phyloP scores from a whole-genome alignment of 1,140 invertebrate genomes.

The Heliothis virescens region DNA sequence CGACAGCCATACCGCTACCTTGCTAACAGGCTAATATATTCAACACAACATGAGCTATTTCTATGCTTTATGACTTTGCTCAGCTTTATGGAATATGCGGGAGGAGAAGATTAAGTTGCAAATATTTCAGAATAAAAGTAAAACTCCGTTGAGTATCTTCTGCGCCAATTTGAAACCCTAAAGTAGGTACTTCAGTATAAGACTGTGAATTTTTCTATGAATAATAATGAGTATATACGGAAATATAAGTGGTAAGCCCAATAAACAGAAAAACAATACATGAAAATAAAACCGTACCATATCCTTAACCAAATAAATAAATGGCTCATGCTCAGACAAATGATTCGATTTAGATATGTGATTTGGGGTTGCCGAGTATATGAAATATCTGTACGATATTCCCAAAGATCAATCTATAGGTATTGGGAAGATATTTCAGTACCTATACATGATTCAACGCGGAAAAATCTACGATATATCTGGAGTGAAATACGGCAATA shows the following conservation, averaged over 20 bases:
- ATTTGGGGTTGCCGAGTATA: conserved; percentile 6
- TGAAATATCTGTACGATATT: conserved; percentile 19
- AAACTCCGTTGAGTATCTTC: no score
- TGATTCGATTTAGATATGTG: background rate
- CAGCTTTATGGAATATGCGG: no score
- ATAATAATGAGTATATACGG: no score
- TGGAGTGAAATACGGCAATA: conserved; percentile 9
- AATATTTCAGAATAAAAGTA: no score
- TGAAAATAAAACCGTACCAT: background rate
- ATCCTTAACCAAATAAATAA: background rate
- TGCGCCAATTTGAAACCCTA: background rate
- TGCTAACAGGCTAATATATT: no score
- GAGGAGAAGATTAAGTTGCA: no score
- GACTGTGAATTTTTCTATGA: no score
- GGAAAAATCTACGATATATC: conserved; percentile 12
- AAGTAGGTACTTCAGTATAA: no score
- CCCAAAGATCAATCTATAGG: background rate
- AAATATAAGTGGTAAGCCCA: background rate
- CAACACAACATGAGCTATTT: no score
- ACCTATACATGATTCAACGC: conserved; percentile 19
- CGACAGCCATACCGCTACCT: no score
- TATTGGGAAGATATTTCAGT: conserved; percentile 1
- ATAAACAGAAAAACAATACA: background rate
- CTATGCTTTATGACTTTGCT: no score
- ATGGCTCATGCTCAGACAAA: background rate